These are phyloP conservation scores for Rhamphomyia laevipes DNA, from an alignment of 2,888 invertebrate genomes.

Conservation along the genomic window DNA sequence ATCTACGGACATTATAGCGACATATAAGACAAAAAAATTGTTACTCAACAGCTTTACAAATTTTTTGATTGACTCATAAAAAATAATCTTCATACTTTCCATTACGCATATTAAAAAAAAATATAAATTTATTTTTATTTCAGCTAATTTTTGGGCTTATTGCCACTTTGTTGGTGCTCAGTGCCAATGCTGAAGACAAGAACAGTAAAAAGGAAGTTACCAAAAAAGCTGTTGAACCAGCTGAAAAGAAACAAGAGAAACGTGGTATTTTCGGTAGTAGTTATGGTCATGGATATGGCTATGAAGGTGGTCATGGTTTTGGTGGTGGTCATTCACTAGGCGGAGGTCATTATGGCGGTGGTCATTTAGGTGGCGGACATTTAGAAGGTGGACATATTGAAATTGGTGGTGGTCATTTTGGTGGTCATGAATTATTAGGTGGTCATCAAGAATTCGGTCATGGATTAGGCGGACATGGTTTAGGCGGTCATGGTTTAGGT, in stretches of 20 bases:
- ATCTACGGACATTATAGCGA: too few relatives aligned
- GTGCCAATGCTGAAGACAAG: conserved; percentile 46
- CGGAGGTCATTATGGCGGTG: conserved; percentile 22
- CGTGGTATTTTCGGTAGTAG: conserved; percentile 49
- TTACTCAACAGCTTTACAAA: not conserved
- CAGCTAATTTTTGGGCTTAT: conserved; percentile 38
- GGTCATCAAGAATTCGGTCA: conserved; percentile 14
- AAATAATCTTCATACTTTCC: conserved; percentile 7
- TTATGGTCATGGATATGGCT: conserved; percentile 21
- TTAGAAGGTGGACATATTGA: conserved; percentile 12
- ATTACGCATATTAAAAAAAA: not conserved
- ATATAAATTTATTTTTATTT: conserved; percentile 10
- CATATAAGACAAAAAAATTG: not conserved
- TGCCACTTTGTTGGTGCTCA: conserved; percentile 48
- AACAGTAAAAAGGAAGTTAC: conserved; percentile 25
- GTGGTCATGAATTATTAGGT: conserved; percentile 1
- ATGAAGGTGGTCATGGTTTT: conserved; percentile 17
- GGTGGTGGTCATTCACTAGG: conserved; percentile 25
- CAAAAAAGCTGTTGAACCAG: conserved; percentile 37
- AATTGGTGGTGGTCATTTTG: conserved; percentile 22
- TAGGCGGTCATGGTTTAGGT: conserved; percentile 22
- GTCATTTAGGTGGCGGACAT: conserved; percentile 19
- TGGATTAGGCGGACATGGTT: conserved; percentile 37
- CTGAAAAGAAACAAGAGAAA: conserved; percentile 65
- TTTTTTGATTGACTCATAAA: not conserved